Evolutionary conservation across 2,888 invertebrate genomes (phyloP).

Genomic region (Liodrosophila aerea): DNA sequence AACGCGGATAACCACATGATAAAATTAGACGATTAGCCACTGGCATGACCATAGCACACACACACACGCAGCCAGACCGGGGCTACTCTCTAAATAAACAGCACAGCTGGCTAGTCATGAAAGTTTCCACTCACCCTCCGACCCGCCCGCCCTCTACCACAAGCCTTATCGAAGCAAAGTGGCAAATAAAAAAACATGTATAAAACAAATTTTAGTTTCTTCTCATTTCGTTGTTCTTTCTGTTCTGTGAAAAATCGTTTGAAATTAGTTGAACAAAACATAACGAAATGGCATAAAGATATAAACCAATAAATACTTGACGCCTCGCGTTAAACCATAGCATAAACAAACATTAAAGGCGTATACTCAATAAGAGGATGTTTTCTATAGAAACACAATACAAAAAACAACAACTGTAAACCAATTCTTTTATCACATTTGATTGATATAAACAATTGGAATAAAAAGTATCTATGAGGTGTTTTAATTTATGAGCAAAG

Average conservation of each 20-base stretch:
- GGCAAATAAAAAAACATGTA: conserved; percentile 27
- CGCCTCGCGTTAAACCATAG: conserved; percentile 20
- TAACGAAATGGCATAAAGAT: conserved; percentile 46
- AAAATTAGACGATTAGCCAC: conserved; percentile 74
- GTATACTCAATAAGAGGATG: conserved; percentile 3
- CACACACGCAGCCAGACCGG: conserved; percentile 33
- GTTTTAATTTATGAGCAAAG: conserved; percentile 3
- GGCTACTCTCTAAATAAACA: conserved; percentile 70
- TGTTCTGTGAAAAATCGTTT: conserved; percentile 62
- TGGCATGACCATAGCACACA: conserved; percentile 31
- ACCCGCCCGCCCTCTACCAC: conserved; percentile 4
- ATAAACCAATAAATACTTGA: conserved; percentile 67
- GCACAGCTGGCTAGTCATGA: conserved; percentile 53
- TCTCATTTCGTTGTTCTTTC: conserved; percentile 15
- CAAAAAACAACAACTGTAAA: too few relatives aligned
- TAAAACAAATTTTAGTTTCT: conserved; percentile 31
- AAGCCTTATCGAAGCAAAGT: conserved; percentile 28
- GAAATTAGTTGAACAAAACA: conserved; percentile 70
- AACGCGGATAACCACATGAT: conserved; percentile 73
- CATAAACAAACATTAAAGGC: conserved; percentile 52
- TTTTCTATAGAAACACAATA: conserved; percentile 4
- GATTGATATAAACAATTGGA: conserved; percentile 14
- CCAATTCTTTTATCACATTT: conserved; percentile 3
- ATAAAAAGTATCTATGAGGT: conserved; percentile 6
- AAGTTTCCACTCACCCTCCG: conserved; percentile 19